Base-by-base conservation (phyloP, 2,797 vertebrate genomes). In the Gobio occitaniae region DNA sequence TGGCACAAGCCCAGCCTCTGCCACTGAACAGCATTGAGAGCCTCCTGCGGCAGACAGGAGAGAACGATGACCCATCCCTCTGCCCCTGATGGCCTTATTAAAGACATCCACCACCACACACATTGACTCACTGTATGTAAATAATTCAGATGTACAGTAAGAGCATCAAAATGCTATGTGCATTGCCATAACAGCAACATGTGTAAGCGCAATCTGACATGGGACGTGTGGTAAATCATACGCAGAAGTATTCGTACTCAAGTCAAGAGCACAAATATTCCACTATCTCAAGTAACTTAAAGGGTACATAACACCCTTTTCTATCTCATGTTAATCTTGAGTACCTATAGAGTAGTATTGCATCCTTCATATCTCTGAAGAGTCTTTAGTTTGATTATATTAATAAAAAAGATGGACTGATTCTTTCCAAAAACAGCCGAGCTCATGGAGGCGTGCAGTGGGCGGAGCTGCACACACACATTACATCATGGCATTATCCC, bases 1-100 rank as follows among this genome's bases (percentile, higher is more conserved):
- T 90, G 86, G 89, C 88, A 77, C 79, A 79, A 85, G 84, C 84
- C 89, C 90, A 91, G 88, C 69, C 77, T 87, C 86, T 88, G 83
- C 85, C 68, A 72, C 87, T 80, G 83, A 87, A 86, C 83, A 84
- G 87, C 76, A 86, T 44, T 41, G 85, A 88, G 78, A 80, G 78
- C 68, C 77, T 78, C 87, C 87, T 32, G 83, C 86, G 89, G 89
- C 86, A 87, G 86, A 86, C 81, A 87, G 78, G 79, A 86, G 83
- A 89, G 87, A 88, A 63, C 79, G 29, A 91, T 87, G 84, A 86
- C 86, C 87, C 72, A 82, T 87, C 87, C 85, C 86, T 74, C 78
- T 87, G 87, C 83, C 78, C 83, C 86, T 87, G 88, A 87, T 87
- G 83, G 84, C 75, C 83, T 89, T 89, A 88, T 90, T 90, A 88